Evolutionary conservation across 2,113 vertebrate species (phyloP), one percentile per base, ranked within the genome.

Genomic region (Chloropsis cyanopogon): DNA sequence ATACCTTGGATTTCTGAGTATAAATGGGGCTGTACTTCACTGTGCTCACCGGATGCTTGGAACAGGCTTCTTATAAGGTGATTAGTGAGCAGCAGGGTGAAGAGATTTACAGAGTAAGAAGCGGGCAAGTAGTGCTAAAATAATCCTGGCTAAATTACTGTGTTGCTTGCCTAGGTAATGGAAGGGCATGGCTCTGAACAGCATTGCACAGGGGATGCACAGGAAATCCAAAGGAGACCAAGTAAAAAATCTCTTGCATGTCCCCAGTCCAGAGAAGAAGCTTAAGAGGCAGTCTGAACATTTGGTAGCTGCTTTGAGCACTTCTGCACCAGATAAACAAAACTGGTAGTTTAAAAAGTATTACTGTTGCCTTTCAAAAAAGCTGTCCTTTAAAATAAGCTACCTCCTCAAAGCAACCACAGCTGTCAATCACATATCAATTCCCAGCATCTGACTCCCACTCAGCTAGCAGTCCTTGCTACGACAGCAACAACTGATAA

Each of bases 41-140:
- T 54, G 66, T 54, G 52, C 71, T 92, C 82, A 90, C 82, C 71
- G 81, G 85, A 94, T 29, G 64, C 69, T 81, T 84, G 56, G 76
- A 96, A 96, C 35, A 71, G 69, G 37, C 72, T 89, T 88, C 87
- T 88, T 69, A 39, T 41, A 94, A 94, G 66, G 64, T 86, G 78
- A 95, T 83, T 89, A 83, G 70, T 82, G 78, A 89, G 37, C 85
- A 97, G 91, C n/a, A 88, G 63, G 79, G 63, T 92, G 82, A 96
- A 90, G 46, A 95, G 71, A 95, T 90, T 94, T 94, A 78, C 70
- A 72, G 66, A 94, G 80, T 42, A 91, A 93, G 77, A 96, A 93
- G 44, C 37, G n/a, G 71, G 76, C 37, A 89, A 95, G 49, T 56
- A 59, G 64, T 70, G 71, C 86, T 94, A 91, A 95, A 95, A 90